Conservation (phyloP, 2,888 invertebrate genomes). For the Pollenia griseotomentosa region DNA sequence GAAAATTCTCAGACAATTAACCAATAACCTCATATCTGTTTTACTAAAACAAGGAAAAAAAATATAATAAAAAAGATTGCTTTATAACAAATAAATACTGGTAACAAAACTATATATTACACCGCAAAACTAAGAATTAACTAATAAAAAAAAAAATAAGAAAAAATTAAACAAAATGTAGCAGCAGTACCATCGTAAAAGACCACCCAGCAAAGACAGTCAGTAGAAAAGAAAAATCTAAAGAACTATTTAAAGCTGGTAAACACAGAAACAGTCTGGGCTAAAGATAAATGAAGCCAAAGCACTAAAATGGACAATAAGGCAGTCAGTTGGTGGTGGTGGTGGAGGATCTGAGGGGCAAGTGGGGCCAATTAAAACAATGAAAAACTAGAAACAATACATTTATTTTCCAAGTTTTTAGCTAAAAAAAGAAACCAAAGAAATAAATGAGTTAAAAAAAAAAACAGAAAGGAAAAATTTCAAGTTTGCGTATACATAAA, state of each 20-base stretch:
- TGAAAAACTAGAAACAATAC: constrained; percentile 24
- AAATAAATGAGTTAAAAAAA: not conserved
- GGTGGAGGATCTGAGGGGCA: not conserved
- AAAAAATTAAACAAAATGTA: not conserved
- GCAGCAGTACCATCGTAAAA: not conserved
- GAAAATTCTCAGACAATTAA: constrained; percentile 61
- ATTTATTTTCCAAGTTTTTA: constrained; percentile 15
- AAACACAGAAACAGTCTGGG: constrained; percentile 22
- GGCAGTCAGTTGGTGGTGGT: not conserved
- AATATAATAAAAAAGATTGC: constrained; percentile 10
- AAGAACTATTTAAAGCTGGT: constrained; percentile 7
- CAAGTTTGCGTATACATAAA: constrained; percentile 70
- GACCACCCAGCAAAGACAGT: constrained; percentile 40
- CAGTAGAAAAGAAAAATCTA: not conserved
- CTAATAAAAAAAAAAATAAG: not conserved
- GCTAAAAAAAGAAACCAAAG: not conserved
- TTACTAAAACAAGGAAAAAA: not conserved
- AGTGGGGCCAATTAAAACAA: constrained; percentile 5
- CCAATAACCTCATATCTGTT: constrained; percentile 58
- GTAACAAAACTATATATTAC: constrained; percentile 46
- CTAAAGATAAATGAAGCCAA: constrained; percentile 67
- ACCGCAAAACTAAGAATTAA: constrained; percentile 30
- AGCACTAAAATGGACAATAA: constrained; percentile 57
- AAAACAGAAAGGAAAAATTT: constrained; percentile 20
- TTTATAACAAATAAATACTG: constrained; percentile 45